Conservation (phyloP, 1,140 invertebrate genomes). For the Medauroidea extradentata region DNA sequence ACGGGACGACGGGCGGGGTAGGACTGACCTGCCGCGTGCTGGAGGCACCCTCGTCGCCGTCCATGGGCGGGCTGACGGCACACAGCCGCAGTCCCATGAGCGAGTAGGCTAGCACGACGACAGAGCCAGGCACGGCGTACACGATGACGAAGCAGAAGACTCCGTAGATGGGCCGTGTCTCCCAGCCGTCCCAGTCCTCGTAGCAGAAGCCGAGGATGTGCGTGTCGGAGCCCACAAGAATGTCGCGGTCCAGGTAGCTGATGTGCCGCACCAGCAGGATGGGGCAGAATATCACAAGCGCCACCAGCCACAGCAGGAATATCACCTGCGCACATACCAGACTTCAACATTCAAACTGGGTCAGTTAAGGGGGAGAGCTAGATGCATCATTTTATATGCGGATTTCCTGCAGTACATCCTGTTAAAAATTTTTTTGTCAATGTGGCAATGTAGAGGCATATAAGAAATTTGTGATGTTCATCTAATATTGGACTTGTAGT, state of each 20-base stretch:
- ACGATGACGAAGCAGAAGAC: slow-evolving; percentile 64
- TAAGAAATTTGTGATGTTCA: too few species aligned
- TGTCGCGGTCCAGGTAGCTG: slow-evolving; percentile 33
- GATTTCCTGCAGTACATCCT: too few species aligned
- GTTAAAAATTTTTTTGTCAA: too few species aligned
- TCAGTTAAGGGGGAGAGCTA: not conserved
- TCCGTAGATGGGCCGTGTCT: slow-evolving; percentile 48
- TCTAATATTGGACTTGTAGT: too few species aligned
- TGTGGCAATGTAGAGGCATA: too few species aligned
- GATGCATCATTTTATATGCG: too few species aligned
- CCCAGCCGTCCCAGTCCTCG: slow-evolving; percentile 49
- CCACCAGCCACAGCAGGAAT: slow-evolving; percentile 57
- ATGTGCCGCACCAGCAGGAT: slow-evolving; percentile 52
- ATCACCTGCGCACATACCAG: slow-evolving; percentile 48
- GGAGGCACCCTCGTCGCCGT: slow-evolving; percentile 49
- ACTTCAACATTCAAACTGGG: slow-evolving; percentile 1
- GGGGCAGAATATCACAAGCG: slow-evolving; percentile 61
- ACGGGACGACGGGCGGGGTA: too few species aligned
- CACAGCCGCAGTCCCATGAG: slow-evolving; percentile 67
- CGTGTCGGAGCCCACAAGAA: slow-evolving; percentile 29
- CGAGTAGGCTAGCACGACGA: slow-evolving; percentile 63
- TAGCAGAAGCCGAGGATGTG: slow-evolving; percentile 51
- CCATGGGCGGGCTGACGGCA: slow-evolving; percentile 58
- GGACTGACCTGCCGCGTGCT: slow-evolving; percentile 57
- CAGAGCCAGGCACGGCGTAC: slow-evolving; percentile 67